These are phyloP conservation scores for Drosophila stalkeri DNA, from an alignment of 2,888 invertebrate species.

Conservation along the genomic window DNA sequence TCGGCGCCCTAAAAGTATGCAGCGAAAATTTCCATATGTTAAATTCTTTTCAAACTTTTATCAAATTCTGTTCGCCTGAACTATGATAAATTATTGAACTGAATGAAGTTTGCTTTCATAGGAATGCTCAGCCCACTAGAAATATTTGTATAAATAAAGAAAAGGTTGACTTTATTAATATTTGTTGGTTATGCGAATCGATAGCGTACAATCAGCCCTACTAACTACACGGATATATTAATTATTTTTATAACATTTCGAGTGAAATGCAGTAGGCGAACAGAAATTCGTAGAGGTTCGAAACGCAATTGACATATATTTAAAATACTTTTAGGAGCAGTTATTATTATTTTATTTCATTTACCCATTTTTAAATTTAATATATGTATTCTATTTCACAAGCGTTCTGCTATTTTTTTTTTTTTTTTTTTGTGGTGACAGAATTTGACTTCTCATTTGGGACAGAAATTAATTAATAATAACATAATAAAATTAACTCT, in stretches of 20 bases:
- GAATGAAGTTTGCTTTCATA: background rate
- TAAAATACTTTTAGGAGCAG: background rate
- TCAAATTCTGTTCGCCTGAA: background rate
- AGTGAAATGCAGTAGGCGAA: background rate
- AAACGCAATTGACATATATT: background rate
- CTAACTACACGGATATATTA: too few relatives aligned
- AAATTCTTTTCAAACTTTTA: background rate
- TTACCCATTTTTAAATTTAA: too few relatives aligned
- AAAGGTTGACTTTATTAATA: background rate
- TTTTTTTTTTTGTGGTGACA: too few relatives aligned
- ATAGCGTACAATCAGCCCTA: background rate
- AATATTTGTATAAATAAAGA: slow-evolving; percentile 1
- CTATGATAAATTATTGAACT: background rate
- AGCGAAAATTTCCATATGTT: background rate
- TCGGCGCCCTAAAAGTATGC: background rate
- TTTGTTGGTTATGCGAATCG: background rate
- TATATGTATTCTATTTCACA: too few relatives aligned
- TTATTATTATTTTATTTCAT: too few relatives aligned
- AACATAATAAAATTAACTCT: too few relatives aligned
- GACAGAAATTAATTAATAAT: too few relatives aligned
- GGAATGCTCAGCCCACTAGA: background rate
- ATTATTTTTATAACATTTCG: background rate
- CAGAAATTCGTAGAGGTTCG: background rate
- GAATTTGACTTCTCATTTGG: too few relatives aligned
- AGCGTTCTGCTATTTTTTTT: too few relatives aligned